Evolutionary conservation across 1,140 invertebrate genomes (phyloP).

Genomic region (Microplitis mediator): DNA sequence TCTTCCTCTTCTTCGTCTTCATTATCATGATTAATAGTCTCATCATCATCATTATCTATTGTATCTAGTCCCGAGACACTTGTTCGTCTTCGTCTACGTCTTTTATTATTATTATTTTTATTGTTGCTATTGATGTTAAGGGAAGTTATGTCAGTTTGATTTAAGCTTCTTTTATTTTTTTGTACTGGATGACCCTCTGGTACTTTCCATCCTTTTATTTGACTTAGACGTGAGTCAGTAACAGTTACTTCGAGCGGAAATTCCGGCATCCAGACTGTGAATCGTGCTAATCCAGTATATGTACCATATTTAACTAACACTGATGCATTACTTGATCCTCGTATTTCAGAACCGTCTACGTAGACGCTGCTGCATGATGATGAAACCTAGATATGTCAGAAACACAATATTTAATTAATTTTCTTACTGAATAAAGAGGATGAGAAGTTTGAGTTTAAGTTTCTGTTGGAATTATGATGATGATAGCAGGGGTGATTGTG

Average conservation of each 20-base stretch:
- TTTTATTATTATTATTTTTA: constrained; percentile 30
- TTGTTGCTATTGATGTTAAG: constrained; percentile 26
- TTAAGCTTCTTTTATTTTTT: constrained; percentile 58
- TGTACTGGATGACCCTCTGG: constrained; percentile 71
- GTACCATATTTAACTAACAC: constrained; percentile 93
- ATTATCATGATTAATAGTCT: constrained; percentile 34
- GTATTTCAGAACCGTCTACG: constrained; percentile 93
- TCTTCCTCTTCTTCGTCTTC: constrained; percentile 39
- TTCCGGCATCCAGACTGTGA: constrained; percentile 97
- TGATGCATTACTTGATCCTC: constrained; percentile 92
- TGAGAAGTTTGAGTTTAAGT: background rate
- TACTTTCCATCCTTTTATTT: constrained; percentile 88
- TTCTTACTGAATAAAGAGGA: background rate
- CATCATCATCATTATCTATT: constrained; percentile 43
- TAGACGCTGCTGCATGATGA: constrained; percentile 96
- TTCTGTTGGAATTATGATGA: too few relatives aligned
- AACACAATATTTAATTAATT: constrained; percentile 14
- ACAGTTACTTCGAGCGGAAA: constrained; percentile 89
- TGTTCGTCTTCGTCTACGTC: constrained; percentile 34
- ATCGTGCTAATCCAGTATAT: constrained; percentile 83
- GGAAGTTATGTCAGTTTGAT: constrained; percentile 35
- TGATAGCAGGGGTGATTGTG: too few relatives aligned
- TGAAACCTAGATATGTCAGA: constrained; percentile 74
- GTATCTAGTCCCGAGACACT: constrained; percentile 33
- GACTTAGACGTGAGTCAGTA: constrained; percentile 85